Evolutionary conservation across 2,888 invertebrate species (phyloP).

Genomic region (Penaeus monodon): DNA sequence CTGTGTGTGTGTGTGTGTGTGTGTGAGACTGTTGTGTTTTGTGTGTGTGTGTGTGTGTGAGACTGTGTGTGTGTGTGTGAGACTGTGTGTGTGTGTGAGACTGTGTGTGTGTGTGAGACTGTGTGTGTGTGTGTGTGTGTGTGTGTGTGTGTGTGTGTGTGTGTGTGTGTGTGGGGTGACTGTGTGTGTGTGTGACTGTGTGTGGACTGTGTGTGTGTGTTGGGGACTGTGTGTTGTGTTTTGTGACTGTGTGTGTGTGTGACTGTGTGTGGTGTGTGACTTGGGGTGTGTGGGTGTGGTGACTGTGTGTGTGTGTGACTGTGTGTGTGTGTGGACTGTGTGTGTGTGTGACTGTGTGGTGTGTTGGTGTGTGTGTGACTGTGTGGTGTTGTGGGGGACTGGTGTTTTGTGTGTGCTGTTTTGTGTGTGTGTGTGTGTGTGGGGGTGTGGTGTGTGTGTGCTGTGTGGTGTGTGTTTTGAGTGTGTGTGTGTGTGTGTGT

Average conservation of each 20-base stretch:
- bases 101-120: not conserved
- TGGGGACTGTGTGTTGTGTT: conserved; percentile 12
- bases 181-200: not conserved
- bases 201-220: not conserved
- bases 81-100: conserved; percentile 2
- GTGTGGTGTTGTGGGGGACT: too few species aligned
- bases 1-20: not conserved
- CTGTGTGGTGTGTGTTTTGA: not conserved
- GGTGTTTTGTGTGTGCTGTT: too few species aligned
- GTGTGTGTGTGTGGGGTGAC: too few species aligned
- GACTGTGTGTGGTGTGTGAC: not conserved
- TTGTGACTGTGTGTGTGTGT: conserved; percentile 8
- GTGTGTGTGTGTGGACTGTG: too few species aligned
- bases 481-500: conserved; percentile 2
- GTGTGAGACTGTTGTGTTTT: conserved; percentile 2
- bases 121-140: conserved; percentile 8
- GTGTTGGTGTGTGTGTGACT: too few species aligned
- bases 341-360: not conserved
- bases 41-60: conserved; percentile 2
- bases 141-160: conserved; percentile 3
- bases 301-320: not conserved
- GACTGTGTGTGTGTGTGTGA: conserved; percentile 2
- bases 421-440: conserved; percentile 6
- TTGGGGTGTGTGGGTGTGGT: too few species aligned
- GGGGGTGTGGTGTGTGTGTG: not conserved